Conservation (phyloP, 2,888 invertebrate genomes). For the Hofmannophila pseudospretella region DNA sequence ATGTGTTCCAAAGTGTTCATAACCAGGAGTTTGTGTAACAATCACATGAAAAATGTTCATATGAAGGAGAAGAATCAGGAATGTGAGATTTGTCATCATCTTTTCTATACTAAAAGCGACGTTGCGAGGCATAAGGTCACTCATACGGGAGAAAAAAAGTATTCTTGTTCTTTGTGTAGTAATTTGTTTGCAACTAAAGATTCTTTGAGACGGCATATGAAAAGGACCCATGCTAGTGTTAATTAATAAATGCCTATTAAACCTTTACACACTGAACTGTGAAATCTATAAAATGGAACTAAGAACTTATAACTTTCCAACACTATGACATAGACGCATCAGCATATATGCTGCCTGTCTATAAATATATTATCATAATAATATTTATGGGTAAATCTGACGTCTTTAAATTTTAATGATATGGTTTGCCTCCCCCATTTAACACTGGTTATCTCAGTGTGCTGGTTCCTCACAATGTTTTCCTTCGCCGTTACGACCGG, state of each 20-base stretch:
- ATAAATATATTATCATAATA: too few relatives aligned
- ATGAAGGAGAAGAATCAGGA: constrained; percentile 55
- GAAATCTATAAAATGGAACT: too few relatives aligned
- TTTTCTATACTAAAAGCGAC: constrained; percentile 60
- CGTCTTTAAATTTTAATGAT: too few relatives aligned
- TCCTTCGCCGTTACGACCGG: too few relatives aligned
- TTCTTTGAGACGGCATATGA: constrained; percentile 53
- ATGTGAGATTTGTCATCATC: constrained; percentile 52
- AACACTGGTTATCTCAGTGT: too few relatives aligned
- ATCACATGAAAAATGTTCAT: constrained; percentile 58
- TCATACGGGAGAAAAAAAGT: constrained; percentile 56
- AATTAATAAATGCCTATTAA: background rate
- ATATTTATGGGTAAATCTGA: too few relatives aligned
- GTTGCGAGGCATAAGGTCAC: constrained; percentile 48
- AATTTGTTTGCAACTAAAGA: constrained; percentile 54
- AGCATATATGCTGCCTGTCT: too few relatives aligned
- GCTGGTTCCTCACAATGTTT: too few relatives aligned
- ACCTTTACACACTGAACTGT: background rate
- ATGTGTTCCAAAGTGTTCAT: constrained; percentile 52
- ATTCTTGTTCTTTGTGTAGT: constrained; percentile 41
- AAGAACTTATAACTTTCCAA: too few relatives aligned
- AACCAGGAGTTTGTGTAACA: constrained; percentile 53
- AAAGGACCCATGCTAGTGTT: constrained; percentile 36
- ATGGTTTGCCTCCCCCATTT: too few relatives aligned
- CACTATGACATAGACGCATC: too few relatives aligned